Percentiles rank a stretch among this genome's conserved stretches.
Evolutionary conservation across 2,797 vertebrate genomes (phyloP).

Genomic region (Pachyuromys duprasi): DNA sequence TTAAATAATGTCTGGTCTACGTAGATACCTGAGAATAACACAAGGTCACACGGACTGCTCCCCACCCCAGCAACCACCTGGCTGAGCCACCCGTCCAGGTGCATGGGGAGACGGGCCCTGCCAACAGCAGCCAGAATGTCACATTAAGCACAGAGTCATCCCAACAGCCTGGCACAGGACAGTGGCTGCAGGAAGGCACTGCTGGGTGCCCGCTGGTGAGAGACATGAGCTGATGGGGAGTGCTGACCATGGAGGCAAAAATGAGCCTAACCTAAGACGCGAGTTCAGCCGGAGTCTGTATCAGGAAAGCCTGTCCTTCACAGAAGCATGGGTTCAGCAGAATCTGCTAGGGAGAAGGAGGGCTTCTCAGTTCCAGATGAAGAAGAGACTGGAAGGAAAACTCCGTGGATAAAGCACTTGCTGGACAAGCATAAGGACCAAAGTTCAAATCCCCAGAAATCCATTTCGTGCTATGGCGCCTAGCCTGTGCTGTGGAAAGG

Average conservation of each 20-base stretch:
- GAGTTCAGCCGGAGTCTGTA: neutral
- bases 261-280: neutral
- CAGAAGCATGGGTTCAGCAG: neutral
- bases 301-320: neutral
- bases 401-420: neutral
- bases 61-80: neutral
- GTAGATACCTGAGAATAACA: neutral
- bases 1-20: neutral
- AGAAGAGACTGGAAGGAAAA: neutral
- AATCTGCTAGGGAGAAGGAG: neutral
- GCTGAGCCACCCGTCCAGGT: neutral
- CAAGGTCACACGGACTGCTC: neutral
- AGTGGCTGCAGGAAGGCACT: neutral
- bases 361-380: neutral
- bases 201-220: neutral
- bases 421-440: neutral
- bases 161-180: neutral
- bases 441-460: neutral
- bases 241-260: neutral
- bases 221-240: neutral
- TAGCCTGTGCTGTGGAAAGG: neutral
- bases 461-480: neutral
- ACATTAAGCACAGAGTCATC: slow-evolving; percentile 15
- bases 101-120: neutral
- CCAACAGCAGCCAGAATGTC: neutral